Evolutionary conservation across 92 coral and sea anemone species (phyloP).

Genomic region (Nematostella vectensis): DNA sequence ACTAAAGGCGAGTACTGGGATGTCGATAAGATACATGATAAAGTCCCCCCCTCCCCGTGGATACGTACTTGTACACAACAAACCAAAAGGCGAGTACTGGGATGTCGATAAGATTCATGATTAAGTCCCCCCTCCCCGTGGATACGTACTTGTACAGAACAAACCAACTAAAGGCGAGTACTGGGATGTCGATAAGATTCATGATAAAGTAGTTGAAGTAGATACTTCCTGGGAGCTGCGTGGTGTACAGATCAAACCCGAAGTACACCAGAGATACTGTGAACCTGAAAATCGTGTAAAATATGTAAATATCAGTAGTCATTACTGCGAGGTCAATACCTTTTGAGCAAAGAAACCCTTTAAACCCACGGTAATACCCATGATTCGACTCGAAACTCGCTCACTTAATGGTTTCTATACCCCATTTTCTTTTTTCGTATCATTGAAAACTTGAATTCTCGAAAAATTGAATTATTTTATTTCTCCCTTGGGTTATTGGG

Average conservation of each 20-base stretch:
- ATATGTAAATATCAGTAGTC: no score
- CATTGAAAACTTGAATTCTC: no score
- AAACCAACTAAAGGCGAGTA: conserved; percentile 11
- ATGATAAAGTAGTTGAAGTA: conserved; percentile 23
- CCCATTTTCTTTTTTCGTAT: no score
- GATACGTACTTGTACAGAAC: conserved; percentile 7
- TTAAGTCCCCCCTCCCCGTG: conserved; percentile 16
- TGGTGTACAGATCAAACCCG: conserved; percentile 33
- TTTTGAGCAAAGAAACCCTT: no score
- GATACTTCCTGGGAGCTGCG: conserved; percentile 25
- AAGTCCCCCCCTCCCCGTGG: no score
- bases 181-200: conserved; percentile 26
- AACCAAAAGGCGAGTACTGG: conserved; percentile 16
- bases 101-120: conserved; percentile 27
- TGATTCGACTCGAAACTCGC: no score
- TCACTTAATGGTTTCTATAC: no score
- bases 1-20: conserved; percentile 9
- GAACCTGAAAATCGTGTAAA: conserved; percentile 19
- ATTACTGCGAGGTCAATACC: no score
- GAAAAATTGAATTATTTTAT: no score
- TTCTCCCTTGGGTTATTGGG: no score
- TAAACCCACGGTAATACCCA: no score
- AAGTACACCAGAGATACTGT: conserved; percentile 21
- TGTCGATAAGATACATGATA: no score
- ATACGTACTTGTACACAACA: conserved; percentile 8